phyloP scores from a whole-genome alignment of 2,113 vertebrate genomes.

The Tympanuchus pallidicinctus region DNA sequence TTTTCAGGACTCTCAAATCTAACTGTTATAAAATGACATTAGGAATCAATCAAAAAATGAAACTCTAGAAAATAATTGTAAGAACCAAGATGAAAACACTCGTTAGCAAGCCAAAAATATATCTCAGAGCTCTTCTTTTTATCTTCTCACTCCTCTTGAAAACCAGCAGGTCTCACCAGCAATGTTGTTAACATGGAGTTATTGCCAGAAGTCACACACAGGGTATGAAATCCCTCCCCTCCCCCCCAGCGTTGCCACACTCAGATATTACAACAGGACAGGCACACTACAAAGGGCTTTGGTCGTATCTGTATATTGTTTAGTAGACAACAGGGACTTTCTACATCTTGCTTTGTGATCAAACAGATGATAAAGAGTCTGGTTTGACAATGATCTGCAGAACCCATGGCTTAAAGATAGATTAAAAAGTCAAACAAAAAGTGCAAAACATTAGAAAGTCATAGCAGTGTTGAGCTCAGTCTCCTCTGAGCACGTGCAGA shows the following conservation, averaged over 20 bases:
- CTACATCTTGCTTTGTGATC: background rate
- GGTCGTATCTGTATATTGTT: background rate
- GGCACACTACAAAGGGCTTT: background rate
- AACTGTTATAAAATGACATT: background rate
- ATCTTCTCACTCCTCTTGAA: background rate
- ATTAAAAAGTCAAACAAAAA: background rate
- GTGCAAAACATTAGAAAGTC: background rate
- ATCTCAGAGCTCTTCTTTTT: background rate
- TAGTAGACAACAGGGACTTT: background rate
- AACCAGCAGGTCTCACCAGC: background rate
- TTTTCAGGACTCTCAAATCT: background rate
- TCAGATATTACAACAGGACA: background rate
- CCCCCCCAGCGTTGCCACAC: background rate
- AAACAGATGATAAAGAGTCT: background rate
- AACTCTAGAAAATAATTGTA: background rate
- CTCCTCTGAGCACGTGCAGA: background rate
- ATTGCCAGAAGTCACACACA: background rate
- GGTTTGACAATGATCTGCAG: background rate
- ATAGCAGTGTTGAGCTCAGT: background rate
- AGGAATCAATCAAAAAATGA: slow-evolving; percentile 7
- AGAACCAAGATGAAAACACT: background rate
- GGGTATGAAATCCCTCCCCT: background rate
- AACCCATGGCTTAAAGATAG: background rate
- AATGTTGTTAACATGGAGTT: background rate
- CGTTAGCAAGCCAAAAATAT: background rate